Base-by-base conservation (phyloP, 2,797 vertebrate genomes). In the Kryptolebias ocellatus region DNA sequence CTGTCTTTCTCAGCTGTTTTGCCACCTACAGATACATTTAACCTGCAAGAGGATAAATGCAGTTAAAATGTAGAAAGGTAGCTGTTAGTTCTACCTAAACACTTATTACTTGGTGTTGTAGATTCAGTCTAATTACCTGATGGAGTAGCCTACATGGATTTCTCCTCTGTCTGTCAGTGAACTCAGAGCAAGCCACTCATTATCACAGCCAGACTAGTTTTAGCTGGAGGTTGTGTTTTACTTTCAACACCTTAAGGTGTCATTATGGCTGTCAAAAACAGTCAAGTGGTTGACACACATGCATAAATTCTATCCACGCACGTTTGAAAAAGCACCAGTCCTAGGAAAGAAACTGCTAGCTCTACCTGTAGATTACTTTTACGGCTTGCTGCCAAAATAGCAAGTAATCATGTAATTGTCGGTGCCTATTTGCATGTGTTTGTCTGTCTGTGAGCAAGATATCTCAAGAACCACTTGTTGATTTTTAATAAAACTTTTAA, bases 71-170 rank as follows among this genome's bases (percentile, higher is more conserved):
- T 69, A 83, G 90, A 94, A 94, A 93, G 91, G 93, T 93, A 88
- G 92, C 93, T 94, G 94, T 95, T 95, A 95, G 91, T 88, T 90
- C 91, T 86, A 94, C 93, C 93, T 94, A 94, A 95, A 95, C 93
- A 93, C 90, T 94, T 94, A 95, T 95, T 94, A 94, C 93, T 85
- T 94, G 87, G 93, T 92, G 94, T 93, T 87, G 92, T 92, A 92
- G 85, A 89, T 92, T 92, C 81, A 81, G 90, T 91, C 90, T 95
- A 95, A 96, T 96, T 95, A 95, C 90, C 91, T 92, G 92, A 91
- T 93, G 93, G 92, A 89, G 87, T 92, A 94, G 91, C 91, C 92
- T 90, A 83, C 84, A 61, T 66, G 70, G 89, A 93, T 92, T 91
- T 92, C 72, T 75, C 53, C 82, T 80, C 90, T 90, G 87, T 95